Evolutionary conservation across 37 sponge, comb jelly and placozoan species (phyloP).

Genomic region (Petrosia ficiformis): DNA sequence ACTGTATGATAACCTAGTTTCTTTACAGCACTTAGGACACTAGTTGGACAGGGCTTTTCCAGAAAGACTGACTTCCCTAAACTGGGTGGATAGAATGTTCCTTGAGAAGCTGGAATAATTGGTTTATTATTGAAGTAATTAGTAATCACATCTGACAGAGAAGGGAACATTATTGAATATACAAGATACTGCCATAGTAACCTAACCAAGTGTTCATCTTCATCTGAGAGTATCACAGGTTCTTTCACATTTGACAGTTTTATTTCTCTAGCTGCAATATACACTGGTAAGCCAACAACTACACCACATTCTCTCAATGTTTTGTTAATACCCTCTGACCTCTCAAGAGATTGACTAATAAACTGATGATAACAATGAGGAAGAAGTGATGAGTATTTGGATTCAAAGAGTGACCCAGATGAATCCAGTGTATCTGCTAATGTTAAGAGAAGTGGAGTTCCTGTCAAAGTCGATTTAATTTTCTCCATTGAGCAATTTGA

Average conservation of each 20-base stretch:
- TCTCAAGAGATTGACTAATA: slow-evolving; percentile 8
- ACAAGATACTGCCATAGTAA: slow-evolving; percentile 13
- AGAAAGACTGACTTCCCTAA: slow-evolving; percentile 7
- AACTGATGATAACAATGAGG: slow-evolving; percentile 24
- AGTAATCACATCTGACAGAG: background rate
- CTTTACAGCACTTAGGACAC: slow-evolving; percentile 2
- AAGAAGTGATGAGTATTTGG: slow-evolving; percentile 14
- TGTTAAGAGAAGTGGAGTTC: slow-evolving; percentile 45
- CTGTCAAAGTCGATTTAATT: background rate
- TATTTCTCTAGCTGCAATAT: slow-evolving; percentile 26
- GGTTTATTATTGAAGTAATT: slow-evolving; percentile 8
- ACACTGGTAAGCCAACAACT: slow-evolving; percentile 18
- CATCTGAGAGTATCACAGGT: background rate
- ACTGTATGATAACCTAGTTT: slow-evolving; percentile 28
- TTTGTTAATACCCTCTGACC: background rate
- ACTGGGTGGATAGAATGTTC: slow-evolving; percentile 17
- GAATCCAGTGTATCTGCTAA: slow-evolving; percentile 16
- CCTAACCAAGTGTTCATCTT: background rate
- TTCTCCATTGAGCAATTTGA: background rate
- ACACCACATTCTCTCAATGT: slow-evolving; percentile 1
- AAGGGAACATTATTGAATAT: too few relatives aligned
- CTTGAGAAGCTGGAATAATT: slow-evolving; percentile 33
- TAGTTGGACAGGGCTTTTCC: background rate
- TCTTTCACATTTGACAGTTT: slow-evolving; percentile 4
- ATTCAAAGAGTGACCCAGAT: slow-evolving; percentile 1